Evolutionary conservation across 2,113 vertebrate species (phyloP), one percentile per base, ranked within the genome.

Genomic region (Cygnus atratus): DNA sequence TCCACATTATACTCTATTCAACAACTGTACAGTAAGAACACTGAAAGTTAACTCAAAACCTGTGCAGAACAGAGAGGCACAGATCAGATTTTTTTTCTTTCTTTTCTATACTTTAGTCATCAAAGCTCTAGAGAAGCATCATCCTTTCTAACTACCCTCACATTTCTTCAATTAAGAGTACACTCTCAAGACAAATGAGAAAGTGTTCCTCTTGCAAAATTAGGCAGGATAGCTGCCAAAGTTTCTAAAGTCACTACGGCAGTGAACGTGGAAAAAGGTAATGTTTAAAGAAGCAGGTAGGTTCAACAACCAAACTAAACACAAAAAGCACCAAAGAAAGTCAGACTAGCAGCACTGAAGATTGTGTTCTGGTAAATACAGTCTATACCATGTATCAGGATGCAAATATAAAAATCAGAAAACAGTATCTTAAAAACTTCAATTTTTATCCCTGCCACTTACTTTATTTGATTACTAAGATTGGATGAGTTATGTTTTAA

Each of bases 1-100:
- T 73, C 59, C 48, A 35, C 29, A 15, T 0, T 0, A 55, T 61
- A 31, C 8, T 50, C 59, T 4, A 46, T 63, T 25, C 14, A 72
- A 13, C 31, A 70, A 15, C 41, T 35, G 15, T 19, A 31, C 12
- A 31, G 35, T 6, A 73, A 65, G 24, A 83, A 65, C 19, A 73
- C 14, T 48, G 22, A 13, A 92, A 91, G 25, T 39, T 44, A 83
- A 31, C 22, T 87, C 55, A 50, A 43, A 82, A 54, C 6, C 35
- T 54, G 9, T 50, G 43, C 54, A 88, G 44, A 87, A 59, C 54
- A 85, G 10, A 58, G 26, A 4, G 13, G 28, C 9, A 28, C 39
- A 66, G 33, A 25, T 29, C 25, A 84, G 11, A 68, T 37, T 50
- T 88, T 10, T 31, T 90, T 74, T 52, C 63, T 29, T 59, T 25